Evolutionary conservation across 1,140 invertebrate species (phyloP).

Genomic region (Anadara kagoshimensis): DNA sequence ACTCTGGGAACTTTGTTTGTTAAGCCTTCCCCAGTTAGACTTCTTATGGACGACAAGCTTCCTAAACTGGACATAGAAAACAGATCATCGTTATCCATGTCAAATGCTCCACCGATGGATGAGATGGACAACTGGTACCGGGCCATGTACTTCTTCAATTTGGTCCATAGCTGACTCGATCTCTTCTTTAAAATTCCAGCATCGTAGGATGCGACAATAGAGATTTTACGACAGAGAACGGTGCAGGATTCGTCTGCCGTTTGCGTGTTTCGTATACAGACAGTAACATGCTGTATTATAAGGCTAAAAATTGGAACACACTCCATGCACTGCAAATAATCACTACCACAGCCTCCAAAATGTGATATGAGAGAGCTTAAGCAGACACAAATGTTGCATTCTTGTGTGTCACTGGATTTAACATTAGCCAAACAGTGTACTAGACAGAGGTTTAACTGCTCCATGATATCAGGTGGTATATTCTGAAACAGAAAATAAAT

Average conservation of each 20-base stretch:
- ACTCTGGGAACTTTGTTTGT: background rate
- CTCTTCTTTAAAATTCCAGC: conserved; percentile 9
- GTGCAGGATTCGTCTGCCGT: conserved; percentile 9
- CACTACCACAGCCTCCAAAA: conserved; percentile 32
- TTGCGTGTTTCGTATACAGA: conserved; percentile 7
- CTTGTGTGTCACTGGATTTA: conserved; percentile 16
- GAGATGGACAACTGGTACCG: conserved; percentile 6
- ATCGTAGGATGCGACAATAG: conserved; percentile 7
- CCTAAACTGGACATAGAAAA: conserved; percentile 18
- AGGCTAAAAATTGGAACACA: conserved; percentile 27
- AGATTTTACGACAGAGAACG: conserved; percentile 26
- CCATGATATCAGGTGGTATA: conserved; percentile 14
- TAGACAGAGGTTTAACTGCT: conserved; percentile 27
- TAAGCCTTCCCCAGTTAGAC: background rate
- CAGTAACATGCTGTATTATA: conserved; percentile 23
- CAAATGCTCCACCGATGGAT: background rate
- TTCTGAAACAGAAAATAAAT: background rate
- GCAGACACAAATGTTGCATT: conserved; percentile 34
- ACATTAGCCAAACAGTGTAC: conserved; percentile 19
- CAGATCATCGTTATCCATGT: conserved; percentile 1
- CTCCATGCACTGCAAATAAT: conserved; percentile 6
- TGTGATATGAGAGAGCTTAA: conserved; percentile 28
- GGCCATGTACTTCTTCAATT: conserved; percentile 37
- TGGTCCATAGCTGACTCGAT: conserved; percentile 31
- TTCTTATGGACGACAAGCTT: background rate